Base-by-base conservation (phyloP, 2,797 vertebrate species). In the Oreochromis mossambicus region DNA sequence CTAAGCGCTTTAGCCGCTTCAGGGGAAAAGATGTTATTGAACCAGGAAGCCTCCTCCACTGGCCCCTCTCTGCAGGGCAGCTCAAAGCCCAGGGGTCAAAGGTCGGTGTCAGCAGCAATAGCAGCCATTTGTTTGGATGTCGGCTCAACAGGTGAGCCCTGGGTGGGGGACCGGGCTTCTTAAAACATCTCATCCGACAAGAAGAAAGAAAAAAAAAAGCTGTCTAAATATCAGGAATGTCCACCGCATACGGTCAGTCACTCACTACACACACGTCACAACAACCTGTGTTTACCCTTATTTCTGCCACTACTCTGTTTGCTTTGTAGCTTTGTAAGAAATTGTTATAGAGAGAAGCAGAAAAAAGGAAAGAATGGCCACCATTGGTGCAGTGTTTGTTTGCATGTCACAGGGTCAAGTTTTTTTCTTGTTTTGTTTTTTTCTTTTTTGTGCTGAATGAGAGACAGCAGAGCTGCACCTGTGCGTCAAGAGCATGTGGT, bases 131-230 rank as follows among this genome's bases (percentile, higher is more conserved):
- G 95, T 96, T 96, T 95, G 95, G 95, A 95, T 96, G 95, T 97
- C 96, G 94, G 89, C 92, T 95, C 94, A 96, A 97, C 96, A 97
- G 97, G 97, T 97, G 95, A 97, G 95, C 94, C 78, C 83, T 85
- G 94, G 94, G 91, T 89, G 88, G 92, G 85, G 86, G 84, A 36
- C 76, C 58, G 12, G 46, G 89, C 92, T 94, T 94, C 94, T 95
- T 93, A 95, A 95, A 96, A 96, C 96, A 95, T 92, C 90, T 94
- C 93, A 93, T 89, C 91, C 80, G 48, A 87, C 82, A 89, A 90
- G 83, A 82, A 89, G 86, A 92, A 90, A 89, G 92, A 90, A 51
- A 76, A 34, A 34, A 54, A 66, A 86, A 90, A 95, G 86, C 58
- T 21, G 96, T 96, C 95, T 95, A 90, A 91, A 91, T 91, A 95